Percentiles rank a stretch among this genome's conserved stretches.
phyloP scores from a whole-genome alignment of 53 echinoderm and acorn worm species.

The Holothuria leucospilota region DNA sequence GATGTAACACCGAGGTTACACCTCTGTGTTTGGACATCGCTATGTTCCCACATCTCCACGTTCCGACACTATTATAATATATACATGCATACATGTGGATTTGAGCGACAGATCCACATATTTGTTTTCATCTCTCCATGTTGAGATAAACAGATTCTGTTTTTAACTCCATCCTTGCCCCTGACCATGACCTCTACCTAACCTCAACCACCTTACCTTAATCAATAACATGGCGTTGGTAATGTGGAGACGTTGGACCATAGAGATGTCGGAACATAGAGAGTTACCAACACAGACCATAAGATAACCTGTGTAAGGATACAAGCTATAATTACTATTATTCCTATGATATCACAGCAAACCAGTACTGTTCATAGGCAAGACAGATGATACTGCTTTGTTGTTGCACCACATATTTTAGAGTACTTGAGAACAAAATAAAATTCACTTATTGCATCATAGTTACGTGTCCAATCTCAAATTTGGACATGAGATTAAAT shows the following conservation, averaged over 20 bases:
- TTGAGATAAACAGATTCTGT: too few species aligned
- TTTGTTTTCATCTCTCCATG: too few species aligned
- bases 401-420: constrained; percentile 3
- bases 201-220: not conserved
- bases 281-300: not conserved
- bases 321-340: not conserved
- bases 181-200: not conserved
- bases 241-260: too few species aligned
- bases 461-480: too few species aligned
- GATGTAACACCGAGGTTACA: not conserved
- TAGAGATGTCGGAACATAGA: not conserved
- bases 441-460: too few species aligned
- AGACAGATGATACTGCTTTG: not conserved
- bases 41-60: too few species aligned
- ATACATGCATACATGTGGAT: too few species aligned
- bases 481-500: too few species aligned
- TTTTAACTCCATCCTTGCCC: not conserved
- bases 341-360: constrained; percentile 30
- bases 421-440: not conserved
- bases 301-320: not conserved
- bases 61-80: too few species aligned
- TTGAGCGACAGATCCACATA: too few species aligned
- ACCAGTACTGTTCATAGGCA: constrained; percentile 38
- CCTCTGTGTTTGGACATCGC: not conserved
- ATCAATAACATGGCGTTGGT: too few species aligned